A percentile compares a stretch with the other conserved stretches of the same genome.
These are phyloP conservation scores for Augiades crinisus DNA, from an alignment of 2,888 invertebrate species.

Conservation along the genomic window DNA sequence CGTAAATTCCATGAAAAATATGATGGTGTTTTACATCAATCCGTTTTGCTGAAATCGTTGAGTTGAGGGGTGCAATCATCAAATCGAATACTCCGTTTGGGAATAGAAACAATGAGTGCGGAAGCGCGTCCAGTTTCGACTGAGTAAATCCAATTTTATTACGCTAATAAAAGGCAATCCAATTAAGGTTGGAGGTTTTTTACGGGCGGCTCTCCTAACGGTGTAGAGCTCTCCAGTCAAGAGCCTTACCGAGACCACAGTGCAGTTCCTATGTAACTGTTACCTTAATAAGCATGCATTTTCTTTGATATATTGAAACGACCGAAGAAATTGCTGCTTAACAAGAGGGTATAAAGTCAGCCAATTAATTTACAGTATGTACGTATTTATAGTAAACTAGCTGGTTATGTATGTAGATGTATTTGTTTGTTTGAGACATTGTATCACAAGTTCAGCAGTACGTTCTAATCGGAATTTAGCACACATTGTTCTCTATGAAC, in stretches of 20 bases:
- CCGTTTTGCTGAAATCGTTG: neutral
- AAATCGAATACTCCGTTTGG: constrained; percentile 41
- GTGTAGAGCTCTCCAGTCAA: constrained; percentile 53
- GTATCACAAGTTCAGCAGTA: too few species aligned
- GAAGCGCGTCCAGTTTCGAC: constrained; percentile 45
- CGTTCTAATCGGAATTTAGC: too few species aligned
- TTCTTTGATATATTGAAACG: constrained; percentile 2
- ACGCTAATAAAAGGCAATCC: constrained; percentile 77
- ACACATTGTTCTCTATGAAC: too few species aligned
- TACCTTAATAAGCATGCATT: constrained; percentile 36
- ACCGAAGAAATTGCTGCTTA: neutral
- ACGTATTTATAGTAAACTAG: too few species aligned
- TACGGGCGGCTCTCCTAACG: constrained; percentile 50
- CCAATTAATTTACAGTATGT: neutral
- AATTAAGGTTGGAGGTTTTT: constrained; percentile 73
- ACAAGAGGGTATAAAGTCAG: neutral
- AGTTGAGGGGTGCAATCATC: constrained; percentile 12
- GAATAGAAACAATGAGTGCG: constrained; percentile 54
- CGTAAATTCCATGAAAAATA: too few species aligned
- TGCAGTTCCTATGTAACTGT: constrained; percentile 53
- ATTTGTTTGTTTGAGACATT: too few species aligned
- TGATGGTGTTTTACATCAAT: neutral
- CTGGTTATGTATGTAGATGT: too few species aligned
- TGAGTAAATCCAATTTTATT: constrained; percentile 74
- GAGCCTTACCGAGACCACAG: constrained; percentile 39